Percentiles rank a stretch among this genome's conserved stretches.
Evolutionary conservation across 2,888 invertebrate species (phyloP).

Genomic region (Eristalinus sepulchralis): DNA sequence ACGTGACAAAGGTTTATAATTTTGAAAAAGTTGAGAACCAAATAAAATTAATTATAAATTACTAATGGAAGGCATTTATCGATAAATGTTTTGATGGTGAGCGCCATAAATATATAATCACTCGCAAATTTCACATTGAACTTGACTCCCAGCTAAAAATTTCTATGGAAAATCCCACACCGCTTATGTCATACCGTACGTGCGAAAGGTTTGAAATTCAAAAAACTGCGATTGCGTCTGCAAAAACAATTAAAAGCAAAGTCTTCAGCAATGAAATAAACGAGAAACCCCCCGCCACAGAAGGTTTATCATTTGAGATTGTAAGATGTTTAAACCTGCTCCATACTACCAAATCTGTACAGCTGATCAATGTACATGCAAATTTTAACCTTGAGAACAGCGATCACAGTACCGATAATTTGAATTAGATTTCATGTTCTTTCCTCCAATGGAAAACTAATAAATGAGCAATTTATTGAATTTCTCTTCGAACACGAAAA

Average conservation of each 20-base stretch:
- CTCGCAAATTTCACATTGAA: constrained; percentile 31
- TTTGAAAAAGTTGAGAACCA: background rate
- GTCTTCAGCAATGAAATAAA: too few species aligned
- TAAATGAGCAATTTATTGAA: constrained; percentile 37
- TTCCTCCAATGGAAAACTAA: constrained; percentile 41
- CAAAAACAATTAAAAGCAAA: too few species aligned
- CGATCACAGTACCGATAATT: constrained; percentile 34
- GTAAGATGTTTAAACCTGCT: too few species aligned
- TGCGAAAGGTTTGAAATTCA: background rate
- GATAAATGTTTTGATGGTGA: background rate
- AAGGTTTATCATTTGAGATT: too few species aligned
- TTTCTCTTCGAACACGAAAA: background rate
- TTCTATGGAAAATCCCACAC: constrained; percentile 8
- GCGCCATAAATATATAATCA: background rate
- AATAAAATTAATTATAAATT: background rate
- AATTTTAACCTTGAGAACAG: constrained; percentile 34
- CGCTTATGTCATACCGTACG: background rate
- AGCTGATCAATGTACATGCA: background rate
- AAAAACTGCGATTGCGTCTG: background rate
- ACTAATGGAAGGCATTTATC: background rate
- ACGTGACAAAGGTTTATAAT: constrained; percentile 34
- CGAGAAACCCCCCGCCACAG: too few species aligned
- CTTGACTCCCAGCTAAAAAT: constrained; percentile 35
- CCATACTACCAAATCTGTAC: too few species aligned
- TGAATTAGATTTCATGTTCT: constrained; percentile 41